phyloP scores from a whole-genome alignment of 2,113 vertebrate species.

The Toxotes jaculatrix region DNA sequence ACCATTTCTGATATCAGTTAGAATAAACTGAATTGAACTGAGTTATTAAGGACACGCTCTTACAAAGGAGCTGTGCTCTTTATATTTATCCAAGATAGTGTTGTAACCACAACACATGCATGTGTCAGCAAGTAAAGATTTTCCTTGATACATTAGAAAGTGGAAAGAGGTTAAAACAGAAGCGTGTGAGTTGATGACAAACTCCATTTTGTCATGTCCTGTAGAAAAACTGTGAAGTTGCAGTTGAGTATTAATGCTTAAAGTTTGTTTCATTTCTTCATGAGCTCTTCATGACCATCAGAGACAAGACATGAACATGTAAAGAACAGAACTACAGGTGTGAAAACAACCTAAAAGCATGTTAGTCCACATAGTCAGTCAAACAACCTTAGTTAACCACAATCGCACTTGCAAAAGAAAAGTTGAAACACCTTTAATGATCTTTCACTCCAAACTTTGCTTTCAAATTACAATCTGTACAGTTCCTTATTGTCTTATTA shows the following conservation, averaged over 20 bases:
- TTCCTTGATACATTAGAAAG: too few relatives aligned
- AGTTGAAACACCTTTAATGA: not conserved
- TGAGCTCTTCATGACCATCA: not conserved
- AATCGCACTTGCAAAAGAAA: not conserved
- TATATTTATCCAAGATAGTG: too few relatives aligned
- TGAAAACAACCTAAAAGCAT: not conserved
- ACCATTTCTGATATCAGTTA: constrained; percentile 42
- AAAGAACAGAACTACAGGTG: too few relatives aligned
- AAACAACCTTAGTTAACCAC: not conserved
- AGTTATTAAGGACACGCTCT: not conserved
- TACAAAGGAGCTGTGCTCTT: too few relatives aligned
- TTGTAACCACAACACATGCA: too few relatives aligned
- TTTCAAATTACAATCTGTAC: not conserved
- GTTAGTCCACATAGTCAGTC: too few relatives aligned
- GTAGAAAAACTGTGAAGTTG: not conserved
- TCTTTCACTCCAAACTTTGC: not conserved
- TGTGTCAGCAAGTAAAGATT: too few relatives aligned
- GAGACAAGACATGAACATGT: too few relatives aligned
- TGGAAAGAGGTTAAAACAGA: not conserved
- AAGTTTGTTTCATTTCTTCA: not conserved
- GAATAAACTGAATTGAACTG: not conserved
- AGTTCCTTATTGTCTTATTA: not conserved
- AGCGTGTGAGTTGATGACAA: not conserved
- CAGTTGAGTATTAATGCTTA: not conserved
- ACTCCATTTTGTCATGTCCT: not conserved